A percentile compares a stretch with the other conserved stretches of the same genome.
Evolutionary conservation across 2,888 invertebrate genomes (phyloP).

Genomic region (Eubasilissa splendida): DNA sequence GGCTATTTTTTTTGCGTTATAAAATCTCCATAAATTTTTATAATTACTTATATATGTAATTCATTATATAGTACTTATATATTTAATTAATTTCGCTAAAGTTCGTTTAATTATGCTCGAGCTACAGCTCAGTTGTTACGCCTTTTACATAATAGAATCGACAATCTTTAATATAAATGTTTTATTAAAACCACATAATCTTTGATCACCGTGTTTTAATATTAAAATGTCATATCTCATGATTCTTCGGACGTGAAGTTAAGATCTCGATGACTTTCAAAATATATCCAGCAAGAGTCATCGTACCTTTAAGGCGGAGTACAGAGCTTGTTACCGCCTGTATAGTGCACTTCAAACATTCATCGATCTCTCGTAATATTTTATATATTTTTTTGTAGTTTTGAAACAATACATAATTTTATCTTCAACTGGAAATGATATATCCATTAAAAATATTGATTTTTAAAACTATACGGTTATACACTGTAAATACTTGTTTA

Average conservation of each 20-base stretch:
- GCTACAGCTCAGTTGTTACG: too few species aligned
- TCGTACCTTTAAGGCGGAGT: constrained; percentile 24
- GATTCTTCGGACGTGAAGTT: constrained; percentile 39
- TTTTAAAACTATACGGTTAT: too few species aligned
- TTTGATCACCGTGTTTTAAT: constrained; percentile 36
- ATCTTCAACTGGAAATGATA: neutral
- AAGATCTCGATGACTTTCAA: constrained; percentile 41
- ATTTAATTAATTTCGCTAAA: too few species aligned
- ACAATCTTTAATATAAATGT: too few species aligned
- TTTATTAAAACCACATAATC: neutral
- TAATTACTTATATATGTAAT: too few species aligned
- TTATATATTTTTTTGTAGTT: neutral
- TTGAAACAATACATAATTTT: neutral
- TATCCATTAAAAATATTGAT: too few species aligned
- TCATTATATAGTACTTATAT: too few species aligned
- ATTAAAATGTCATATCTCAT: constrained; percentile 46
- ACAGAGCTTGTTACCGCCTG: constrained; percentile 26
- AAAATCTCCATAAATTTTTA: too few species aligned
- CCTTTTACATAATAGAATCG: too few species aligned
- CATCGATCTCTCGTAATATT: neutral
- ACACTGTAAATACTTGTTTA: too few species aligned
- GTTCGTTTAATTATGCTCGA: too few species aligned
- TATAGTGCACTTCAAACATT: neutral
- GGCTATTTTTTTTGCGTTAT: too few species aligned
- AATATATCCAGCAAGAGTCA: constrained; percentile 28